Base-by-base conservation (phyloP, 2,888 invertebrate genomes). In the Perithous albicinctus region DNA sequence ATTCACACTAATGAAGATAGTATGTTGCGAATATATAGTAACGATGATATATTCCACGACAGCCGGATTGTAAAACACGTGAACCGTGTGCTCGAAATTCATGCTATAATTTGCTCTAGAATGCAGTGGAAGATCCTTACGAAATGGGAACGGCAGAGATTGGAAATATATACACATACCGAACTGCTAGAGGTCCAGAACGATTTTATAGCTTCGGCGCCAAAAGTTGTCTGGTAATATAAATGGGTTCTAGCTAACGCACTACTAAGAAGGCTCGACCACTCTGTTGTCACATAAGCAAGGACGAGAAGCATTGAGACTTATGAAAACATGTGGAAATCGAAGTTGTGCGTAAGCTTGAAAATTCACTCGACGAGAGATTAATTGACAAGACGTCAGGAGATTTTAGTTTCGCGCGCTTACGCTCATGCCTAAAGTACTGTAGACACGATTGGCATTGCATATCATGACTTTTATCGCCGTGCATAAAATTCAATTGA, bases 301-400 rank as follows among this genome's bases (percentile, higher is more conserved):
- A 61, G 61, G 35, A 61, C 18, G 35, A 61, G 3, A n/a, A 12
- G n/a, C 48, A 26, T n/a, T 6, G 32, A 56, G 15, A 32, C 56
- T 43, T 15, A 63, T 64, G 64, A 43, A 23, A 64, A 64, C 41
- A 64, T 64, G 43, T 64, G 64, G 64, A 64, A 64, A 46, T 29
- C 26, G 4, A 64, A 64, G 43, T 15, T 8, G n/a, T 41, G 43
- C 64, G 63, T 10, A 38, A 43, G 26, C 63, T 64, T n/a, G 26
- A 64, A 43, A 26, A 43, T 43, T 64, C 63, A 41, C 7, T n/a
- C 20, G 63, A 23, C 64, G 64, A n/a, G 63, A 63, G 43, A 63
- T 63, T 63, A 63, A 63, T 63, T 41, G 41, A 41, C 43, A 26
- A n/a, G 63, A 23, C 23, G 38, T 61, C 61, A 18, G 38, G 61